phyloP scores from a whole-genome alignment of 2,888 invertebrate species.

The Oithona nana region DNA sequence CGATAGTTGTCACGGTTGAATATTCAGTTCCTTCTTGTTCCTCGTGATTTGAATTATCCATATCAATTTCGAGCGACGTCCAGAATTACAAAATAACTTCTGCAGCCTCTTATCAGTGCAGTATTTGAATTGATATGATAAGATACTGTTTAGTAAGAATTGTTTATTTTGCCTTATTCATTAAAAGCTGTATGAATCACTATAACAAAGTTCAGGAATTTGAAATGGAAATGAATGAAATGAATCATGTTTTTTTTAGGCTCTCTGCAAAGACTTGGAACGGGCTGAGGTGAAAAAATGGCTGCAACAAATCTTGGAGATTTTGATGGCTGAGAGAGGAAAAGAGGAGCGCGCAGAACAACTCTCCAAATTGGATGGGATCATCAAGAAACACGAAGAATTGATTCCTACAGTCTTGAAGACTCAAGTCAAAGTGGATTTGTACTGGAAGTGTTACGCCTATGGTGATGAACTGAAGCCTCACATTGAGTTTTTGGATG shows the following conservation, averaged over 20 bases:
- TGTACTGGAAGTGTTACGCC: constrained; percentile 21
- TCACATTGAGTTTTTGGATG: constrained; percentile 21
- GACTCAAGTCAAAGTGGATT: constrained; percentile 17
- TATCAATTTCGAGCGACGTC: too few species aligned
- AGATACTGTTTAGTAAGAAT: too few species aligned
- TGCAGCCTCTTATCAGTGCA: too few species aligned
- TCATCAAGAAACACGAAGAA: constrained; percentile 16
- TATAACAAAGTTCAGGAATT: too few species aligned
- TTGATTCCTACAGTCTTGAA: constrained; percentile 13
- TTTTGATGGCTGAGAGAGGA: constrained; percentile 20
- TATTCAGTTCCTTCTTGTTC: too few species aligned
- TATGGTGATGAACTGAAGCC: constrained; percentile 21
- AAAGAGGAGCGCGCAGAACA: constrained; percentile 18
- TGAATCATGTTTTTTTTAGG: constrained; percentile 15
- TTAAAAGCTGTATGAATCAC: too few species aligned
- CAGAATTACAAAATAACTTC: too few species aligned
- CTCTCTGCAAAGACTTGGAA: constrained; percentile 21
- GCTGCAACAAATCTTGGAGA: constrained; percentile 22
- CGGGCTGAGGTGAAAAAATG: constrained; percentile 21
- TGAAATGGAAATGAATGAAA: too few species aligned
- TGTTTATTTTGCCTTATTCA: too few species aligned
- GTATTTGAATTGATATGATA: too few species aligned
- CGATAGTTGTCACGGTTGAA: too few species aligned
- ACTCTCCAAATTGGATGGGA: constrained; percentile 8
- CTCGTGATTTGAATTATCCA: too few species aligned